Conservation (phyloP, 2,113 vertebrate species). For the Corythaixoides concolor region DNA sequence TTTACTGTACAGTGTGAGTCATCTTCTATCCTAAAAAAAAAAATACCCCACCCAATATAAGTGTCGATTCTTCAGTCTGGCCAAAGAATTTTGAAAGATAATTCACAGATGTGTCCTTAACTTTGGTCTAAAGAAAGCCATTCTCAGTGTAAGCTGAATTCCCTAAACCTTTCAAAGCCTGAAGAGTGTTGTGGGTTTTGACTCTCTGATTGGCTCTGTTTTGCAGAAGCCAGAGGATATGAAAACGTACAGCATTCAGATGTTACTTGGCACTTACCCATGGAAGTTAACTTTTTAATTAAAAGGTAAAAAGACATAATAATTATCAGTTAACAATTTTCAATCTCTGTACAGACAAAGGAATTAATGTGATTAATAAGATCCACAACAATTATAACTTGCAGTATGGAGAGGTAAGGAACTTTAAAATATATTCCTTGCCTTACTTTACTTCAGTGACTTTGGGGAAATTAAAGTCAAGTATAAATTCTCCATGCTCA, state of each 20-base stretch:
- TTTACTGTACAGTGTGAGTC: slow-evolving; percentile 6
- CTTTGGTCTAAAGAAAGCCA: neutral
- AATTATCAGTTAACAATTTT: slow-evolving; percentile 69
- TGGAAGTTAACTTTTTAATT: slow-evolving; percentile 65
- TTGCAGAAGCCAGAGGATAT: neutral
- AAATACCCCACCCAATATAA: neutral
- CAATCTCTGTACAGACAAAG: slow-evolving; percentile 56
- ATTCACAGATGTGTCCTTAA: neutral
- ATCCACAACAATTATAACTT: slow-evolving; percentile 55
- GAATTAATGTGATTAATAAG: slow-evolving; percentile 50
- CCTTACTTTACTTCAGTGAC: neutral
- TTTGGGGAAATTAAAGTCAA: neutral
- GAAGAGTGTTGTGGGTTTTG: neutral
- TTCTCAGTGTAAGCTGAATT: neutral
- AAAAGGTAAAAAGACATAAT: slow-evolving; percentile 60
- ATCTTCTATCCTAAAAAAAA: neutral
- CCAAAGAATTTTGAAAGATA: neutral
- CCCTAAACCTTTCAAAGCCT: neutral
- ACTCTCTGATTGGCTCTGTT: neutral
- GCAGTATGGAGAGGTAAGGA: neutral
- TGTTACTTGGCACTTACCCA: neutral
- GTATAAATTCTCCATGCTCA: neutral
- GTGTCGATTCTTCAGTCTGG: neutral
- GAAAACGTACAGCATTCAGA: neutral
- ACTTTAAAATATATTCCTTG: neutral